Evolutionary conservation across 2,888 invertebrate genomes (phyloP), one percentile per base, ranked within the genome.

Genomic region (Cotesia congregata): DNA sequence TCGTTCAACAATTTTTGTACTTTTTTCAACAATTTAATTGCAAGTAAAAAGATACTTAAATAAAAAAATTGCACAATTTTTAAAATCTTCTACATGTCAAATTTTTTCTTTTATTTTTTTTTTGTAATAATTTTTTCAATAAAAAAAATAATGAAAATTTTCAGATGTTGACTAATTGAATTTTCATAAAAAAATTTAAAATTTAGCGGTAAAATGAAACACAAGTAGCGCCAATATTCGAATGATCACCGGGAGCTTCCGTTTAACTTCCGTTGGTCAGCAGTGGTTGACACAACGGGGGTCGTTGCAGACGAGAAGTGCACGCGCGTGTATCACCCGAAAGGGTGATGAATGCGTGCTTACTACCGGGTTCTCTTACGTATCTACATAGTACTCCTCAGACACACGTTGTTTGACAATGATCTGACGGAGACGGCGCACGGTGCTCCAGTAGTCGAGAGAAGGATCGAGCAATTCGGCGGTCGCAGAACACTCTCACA

Each of bases 251-350:
- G 20, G 20, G 60, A 50, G 30, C 67, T 76, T 76, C 67, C 71
- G 61, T 59, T 61, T 67, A 61, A 67, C 67, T 76, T 76, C 75
- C 67, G 67, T 76, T 71, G 60, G 61, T 40, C 20, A 50, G 59
- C 70, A 38, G 59, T n/a, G n/a, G n/a, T n/a, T n/a, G n/a, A n/a
- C n/a, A 50, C 50, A 12, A 65, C 67, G 75, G 71, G 60, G 72
- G 50, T 76, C 75, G 72, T 72, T 67, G 60, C 67, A 64, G 72
- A 59, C 72, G 72, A 71, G 61, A 74, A 74, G 41, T 41, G 40
- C 72, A 17, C 72, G 64, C 40, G 61, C 38, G 38, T 70, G 70
- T 64, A 72, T 72, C 72, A 72, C 72, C 30, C 72, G 72, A 72
- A 72, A 72, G 64, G 62, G 72, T 64, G 62, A 72, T 39, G 62